These are phyloP conservation scores for Pangasius larnaudii DNA, from an alignment of 2,797 vertebrate species.

Conservation along the genomic window DNA sequence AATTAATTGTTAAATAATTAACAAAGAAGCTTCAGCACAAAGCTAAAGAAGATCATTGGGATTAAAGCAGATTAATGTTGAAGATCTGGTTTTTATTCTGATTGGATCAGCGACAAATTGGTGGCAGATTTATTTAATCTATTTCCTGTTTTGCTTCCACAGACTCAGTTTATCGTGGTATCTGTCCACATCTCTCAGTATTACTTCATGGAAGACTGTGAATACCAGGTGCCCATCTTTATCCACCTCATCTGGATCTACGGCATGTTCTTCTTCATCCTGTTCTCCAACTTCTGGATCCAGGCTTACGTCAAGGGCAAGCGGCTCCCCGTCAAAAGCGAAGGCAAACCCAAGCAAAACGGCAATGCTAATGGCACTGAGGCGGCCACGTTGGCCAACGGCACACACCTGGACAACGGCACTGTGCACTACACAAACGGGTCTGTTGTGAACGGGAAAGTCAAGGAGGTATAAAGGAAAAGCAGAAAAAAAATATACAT, in stretches of 20 bases:
- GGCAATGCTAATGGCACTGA: conserved; percentile 58
- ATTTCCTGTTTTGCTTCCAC: conserved; percentile 41
- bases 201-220: conserved; percentile 94
- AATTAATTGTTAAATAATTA: background rate
- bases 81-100: background rate
- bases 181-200: conserved; percentile 94
- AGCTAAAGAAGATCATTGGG: background rate
- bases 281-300: conserved; percentile 98
- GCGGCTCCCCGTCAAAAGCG: conserved; percentile 76
- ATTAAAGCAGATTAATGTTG: background rate
- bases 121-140: background rate
- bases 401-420: conserved; percentile 79
- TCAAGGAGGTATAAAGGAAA: conserved; percentile 87
- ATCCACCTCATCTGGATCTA: conserved; percentile 97
- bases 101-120: background rate
- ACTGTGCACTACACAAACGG: conserved; percentile 65
- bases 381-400: conserved; percentile 61
- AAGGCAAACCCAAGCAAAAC: conserved; percentile 63
- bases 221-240: conserved; percentile 90
- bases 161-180: conserved; percentile 93
- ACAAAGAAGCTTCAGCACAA: background rate
- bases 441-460: conserved; percentile 80
- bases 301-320: conserved; percentile 96
- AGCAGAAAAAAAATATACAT: background rate
- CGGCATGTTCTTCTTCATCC: conserved; percentile 91